These are phyloP conservation scores for Spilogale gracilis DNA, from an alignment of 2,113 vertebrate species.

Conservation along the genomic window DNA sequence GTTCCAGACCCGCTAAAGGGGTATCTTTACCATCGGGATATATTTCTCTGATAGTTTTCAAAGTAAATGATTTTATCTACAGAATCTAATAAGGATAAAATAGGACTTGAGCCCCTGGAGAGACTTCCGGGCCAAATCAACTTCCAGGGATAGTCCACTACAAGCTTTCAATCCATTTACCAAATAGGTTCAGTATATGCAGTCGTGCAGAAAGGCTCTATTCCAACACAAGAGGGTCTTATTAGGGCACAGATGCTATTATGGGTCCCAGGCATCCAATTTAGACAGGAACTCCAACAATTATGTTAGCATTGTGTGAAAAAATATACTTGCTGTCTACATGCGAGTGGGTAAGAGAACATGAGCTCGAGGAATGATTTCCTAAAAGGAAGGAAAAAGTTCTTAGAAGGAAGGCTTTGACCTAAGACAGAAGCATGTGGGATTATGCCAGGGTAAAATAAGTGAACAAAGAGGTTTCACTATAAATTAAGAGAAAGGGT, in stretches of 20 bases:
- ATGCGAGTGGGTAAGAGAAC: not conserved
- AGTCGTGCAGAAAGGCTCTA: not conserved
- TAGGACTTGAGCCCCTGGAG: not conserved
- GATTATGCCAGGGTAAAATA: not conserved
- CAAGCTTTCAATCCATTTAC: not conserved
- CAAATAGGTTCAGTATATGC: not conserved
- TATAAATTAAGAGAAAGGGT: not conserved
- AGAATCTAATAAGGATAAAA: not conserved
- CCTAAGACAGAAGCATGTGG: not conserved
- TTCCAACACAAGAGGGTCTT: not conserved
- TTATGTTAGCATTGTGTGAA: not conserved
- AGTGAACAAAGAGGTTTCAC: not conserved
- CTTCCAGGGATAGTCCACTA: not conserved
- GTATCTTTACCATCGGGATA: too few relatives aligned
- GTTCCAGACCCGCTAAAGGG: not conserved
- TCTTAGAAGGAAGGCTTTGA: conserved; percentile 16
- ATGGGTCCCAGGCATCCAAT: not conserved
- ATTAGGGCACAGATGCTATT: not conserved
- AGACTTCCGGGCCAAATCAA: not conserved
- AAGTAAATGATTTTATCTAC: not conserved
- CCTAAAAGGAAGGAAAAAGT: not conserved
- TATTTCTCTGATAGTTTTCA: not conserved
- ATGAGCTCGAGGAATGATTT: not conserved
- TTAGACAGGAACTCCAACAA: not conserved
- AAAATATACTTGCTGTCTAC: not conserved